Evolutionary conservation across 1,140 invertebrate species (phyloP).

Genomic region (Battus philenor): DNA sequence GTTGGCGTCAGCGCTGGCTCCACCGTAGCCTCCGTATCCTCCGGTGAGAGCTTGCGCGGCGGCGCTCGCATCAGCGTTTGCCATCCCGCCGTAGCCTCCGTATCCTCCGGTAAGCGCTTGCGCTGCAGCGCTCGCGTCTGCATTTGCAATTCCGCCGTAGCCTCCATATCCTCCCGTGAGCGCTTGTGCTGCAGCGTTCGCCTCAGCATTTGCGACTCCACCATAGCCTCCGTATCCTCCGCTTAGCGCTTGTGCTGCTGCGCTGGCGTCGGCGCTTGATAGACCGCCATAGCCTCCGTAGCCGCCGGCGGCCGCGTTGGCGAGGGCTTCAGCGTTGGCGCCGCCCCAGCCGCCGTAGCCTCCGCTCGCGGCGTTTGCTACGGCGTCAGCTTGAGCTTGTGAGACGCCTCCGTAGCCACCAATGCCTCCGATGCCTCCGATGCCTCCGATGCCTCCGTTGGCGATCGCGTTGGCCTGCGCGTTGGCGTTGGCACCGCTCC

Average conservation of each 20-base stretch:
- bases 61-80: constrained; percentile 1
- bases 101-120: constrained; percentile 1
- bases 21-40: constrained; percentile 14
- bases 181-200: constrained; percentile 16
- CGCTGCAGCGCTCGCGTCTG: constrained; percentile 16
- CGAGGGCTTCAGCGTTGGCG: constrained; percentile 19
- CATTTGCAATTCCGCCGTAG: not conserved
- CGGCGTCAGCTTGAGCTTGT: constrained; percentile 10
- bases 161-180: not conserved
- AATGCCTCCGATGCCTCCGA: constrained; percentile 5
- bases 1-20: constrained; percentile 12
- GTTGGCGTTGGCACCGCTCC: constrained; percentile 1
- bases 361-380: constrained; percentile 10
- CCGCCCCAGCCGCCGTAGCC: constrained; percentile 12
- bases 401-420: constrained; percentile 10
- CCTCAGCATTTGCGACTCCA: constrained; percentile 21
- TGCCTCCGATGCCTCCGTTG: constrained; percentile 1
- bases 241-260: constrained; percentile 14
- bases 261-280: constrained; percentile 10
- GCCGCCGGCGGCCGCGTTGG: not conserved
- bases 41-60: constrained; percentile 8
- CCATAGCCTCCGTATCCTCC: constrained; percentile 19
- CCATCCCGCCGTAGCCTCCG: constrained; percentile 8
- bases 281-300: constrained; percentile 3
- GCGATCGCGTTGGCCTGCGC: constrained; percentile 11